These are phyloP conservation scores for Apolygus lucorum DNA, from an alignment of 1,140 invertebrate genomes.

Conservation along the genomic window DNA sequence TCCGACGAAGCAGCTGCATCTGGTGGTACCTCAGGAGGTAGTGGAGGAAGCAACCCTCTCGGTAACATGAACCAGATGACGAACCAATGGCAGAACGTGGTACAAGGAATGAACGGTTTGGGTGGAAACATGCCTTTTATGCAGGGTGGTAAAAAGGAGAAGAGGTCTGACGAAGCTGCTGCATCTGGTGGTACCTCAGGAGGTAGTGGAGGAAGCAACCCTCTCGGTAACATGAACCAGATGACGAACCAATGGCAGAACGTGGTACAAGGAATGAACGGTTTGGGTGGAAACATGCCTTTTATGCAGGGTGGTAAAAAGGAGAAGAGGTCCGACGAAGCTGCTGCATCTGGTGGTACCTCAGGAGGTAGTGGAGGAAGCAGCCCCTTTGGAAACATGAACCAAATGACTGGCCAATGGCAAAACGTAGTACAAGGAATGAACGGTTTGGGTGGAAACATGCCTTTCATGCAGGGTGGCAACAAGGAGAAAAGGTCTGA, in stretches of 20 bases:
- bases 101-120: not conserved
- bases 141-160: not conserved
- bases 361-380: not conserved
- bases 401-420: not conserved
- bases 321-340: not conserved
- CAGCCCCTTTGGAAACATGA: not conserved
- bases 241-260: not conserved
- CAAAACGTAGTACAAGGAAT: not conserved
- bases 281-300: slow-evolving; percentile 3
- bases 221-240: not conserved
- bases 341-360: not conserved
- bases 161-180: not conserved
- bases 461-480: not conserved
- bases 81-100: not conserved
- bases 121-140: slow-evolving; percentile 4
- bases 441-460: not conserved
- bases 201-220: not conserved
- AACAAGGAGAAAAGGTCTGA: slow-evolving; percentile 6
- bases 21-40: not conserved
- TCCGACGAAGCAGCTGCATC: not conserved
- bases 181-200: not conserved
- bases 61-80: not conserved
- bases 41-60: not conserved
- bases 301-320: not conserved
- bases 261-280: not conserved